Conservation (phyloP, 2,797 vertebrate genomes). For the Odontamblyopus rebecca region DNA sequence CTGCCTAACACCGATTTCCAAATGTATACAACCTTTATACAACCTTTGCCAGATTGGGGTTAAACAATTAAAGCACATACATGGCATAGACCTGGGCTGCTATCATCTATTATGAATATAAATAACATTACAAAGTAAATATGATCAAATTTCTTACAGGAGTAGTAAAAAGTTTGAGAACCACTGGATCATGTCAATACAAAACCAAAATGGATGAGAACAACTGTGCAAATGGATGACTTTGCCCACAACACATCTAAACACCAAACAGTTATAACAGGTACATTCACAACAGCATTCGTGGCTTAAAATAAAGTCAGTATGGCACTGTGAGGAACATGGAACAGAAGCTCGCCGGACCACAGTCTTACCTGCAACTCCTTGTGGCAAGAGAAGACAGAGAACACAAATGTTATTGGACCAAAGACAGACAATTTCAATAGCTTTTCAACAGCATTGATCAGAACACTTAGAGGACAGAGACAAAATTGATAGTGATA, state of each 20-base stretch:
- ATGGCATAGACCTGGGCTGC: too few relatives aligned
- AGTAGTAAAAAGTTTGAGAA: conserved; percentile 4
- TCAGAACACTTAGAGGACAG: conserved; percentile 21
- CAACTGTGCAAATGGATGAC: conserved; percentile 1
- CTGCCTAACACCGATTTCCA: background rate
- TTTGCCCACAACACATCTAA: background rate
- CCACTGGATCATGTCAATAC: background rate
- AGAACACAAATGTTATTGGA: conserved; percentile 89
- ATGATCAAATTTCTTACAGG: background rate
- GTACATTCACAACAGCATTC: conserved; percentile 35
- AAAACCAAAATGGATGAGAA: background rate
- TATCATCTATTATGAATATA: too few relatives aligned
- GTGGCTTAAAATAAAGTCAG: conserved; percentile 25
- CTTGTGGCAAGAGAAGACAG: conserved; percentile 98
- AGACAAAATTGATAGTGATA: conserved; percentile 22
- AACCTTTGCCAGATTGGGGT: background rate
- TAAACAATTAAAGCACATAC: too few relatives aligned
- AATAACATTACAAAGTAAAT: background rate
- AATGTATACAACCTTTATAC: background rate
- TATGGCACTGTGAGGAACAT: conserved; percentile 15
- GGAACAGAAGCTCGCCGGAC: conserved; percentile 29
- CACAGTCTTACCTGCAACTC: conserved; percentile 97
- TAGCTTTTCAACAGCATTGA: conserved; percentile 20
- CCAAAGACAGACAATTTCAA: conserved; percentile 57
- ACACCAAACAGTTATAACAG: conserved; percentile 18